These are phyloP conservation scores for Arnoldichthys spilopterus DNA, from an alignment of 2,797 vertebrate species.

Conservation along the genomic window DNA sequence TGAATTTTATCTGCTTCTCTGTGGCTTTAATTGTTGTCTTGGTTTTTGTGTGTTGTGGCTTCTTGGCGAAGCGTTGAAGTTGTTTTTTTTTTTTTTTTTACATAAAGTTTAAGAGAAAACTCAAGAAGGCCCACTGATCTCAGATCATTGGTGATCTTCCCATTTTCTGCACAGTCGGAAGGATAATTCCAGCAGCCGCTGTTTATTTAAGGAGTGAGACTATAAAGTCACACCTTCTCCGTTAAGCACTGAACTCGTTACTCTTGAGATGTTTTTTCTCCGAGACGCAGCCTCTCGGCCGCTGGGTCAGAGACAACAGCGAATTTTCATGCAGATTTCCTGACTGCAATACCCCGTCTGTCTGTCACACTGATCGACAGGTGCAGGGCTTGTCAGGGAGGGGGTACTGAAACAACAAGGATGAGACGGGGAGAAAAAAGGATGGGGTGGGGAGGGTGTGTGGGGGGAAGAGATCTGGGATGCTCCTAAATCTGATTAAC, in stretches of 20 bases:
- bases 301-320: slow-evolving; percentile 32
- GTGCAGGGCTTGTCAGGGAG: slow-evolving; percentile 39
- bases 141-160: too few relatives aligned
- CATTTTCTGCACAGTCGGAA: background rate
- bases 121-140: too few relatives aligned
- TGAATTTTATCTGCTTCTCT: too few relatives aligned
- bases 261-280: slow-evolving; percentile 9
- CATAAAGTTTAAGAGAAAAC: too few relatives aligned
- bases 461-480: slow-evolving; percentile 40
- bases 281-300: slow-evolving; percentile 13
- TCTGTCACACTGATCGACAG: slow-evolving; percentile 61
- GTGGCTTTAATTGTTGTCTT: too few relatives aligned
- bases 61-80: too few relatives aligned
- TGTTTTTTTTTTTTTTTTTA: too few relatives aligned
- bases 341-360: slow-evolving; percentile 37
- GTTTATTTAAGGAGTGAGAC: slow-evolving; percentile 16
- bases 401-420: slow-evolving; percentile 21
- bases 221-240: background rate
- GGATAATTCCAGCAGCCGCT: background rate
- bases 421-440: background rate
- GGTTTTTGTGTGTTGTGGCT: too few relatives aligned
- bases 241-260: slow-evolving; percentile 27
- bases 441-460: too few relatives aligned
- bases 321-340: slow-evolving; percentile 40
- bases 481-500: slow-evolving; percentile 57